phyloP scores from a whole-genome alignment of 2,888 invertebrate genomes.

The Pocota personata region DNA sequence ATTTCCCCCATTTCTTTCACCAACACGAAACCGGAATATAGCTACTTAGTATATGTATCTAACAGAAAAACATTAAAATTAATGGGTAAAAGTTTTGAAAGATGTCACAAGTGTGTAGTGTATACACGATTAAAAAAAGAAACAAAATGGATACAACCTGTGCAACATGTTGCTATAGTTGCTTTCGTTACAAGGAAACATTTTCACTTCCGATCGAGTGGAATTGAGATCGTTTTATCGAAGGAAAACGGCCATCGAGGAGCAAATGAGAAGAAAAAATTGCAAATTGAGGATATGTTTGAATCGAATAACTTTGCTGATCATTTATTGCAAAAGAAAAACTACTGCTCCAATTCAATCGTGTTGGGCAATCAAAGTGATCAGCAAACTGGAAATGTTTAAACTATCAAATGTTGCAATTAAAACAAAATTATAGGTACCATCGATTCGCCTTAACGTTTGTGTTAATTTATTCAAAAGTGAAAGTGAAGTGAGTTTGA shows the following conservation, averaged over 20 bases:
- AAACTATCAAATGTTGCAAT: conserved; percentile 61
- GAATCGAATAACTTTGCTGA: conserved; percentile 23
- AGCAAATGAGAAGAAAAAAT: too few relatives aligned
- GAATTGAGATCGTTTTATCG: conserved; percentile 42
- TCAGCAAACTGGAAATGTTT: conserved; percentile 52
- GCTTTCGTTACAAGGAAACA: conserved; percentile 39
- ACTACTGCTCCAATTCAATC: conserved; percentile 9
- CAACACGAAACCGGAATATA: conserved; percentile 48
- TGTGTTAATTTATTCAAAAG: conserved; percentile 67
- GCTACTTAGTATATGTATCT: conserved; percentile 54
- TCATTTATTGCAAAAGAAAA: conserved; percentile 50
- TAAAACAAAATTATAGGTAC: conserved; percentile 30
- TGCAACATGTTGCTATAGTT: conserved; percentile 31
- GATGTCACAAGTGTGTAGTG: conserved; percentile 50
- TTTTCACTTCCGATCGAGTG: conserved; percentile 48
- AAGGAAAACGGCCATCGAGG: conserved; percentile 40
- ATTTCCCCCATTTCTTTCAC: conserved; percentile 48
- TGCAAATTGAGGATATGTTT: conserved; percentile 51
- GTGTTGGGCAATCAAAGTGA: conserved; percentile 45
- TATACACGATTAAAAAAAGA: conserved; percentile 1
- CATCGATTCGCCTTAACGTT: conserved; percentile 27
- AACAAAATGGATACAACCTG: conserved; percentile 40
- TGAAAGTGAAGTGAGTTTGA: conserved; percentile 59
- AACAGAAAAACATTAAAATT: conserved; percentile 63
- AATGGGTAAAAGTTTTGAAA: conserved; percentile 73